Percentiles rank a stretch among this genome's conserved stretches.
These are phyloP conservation scores for Aphidoletes aphidimyza DNA, from an alignment of 2,888 invertebrate genomes.

Conservation along the genomic window DNA sequence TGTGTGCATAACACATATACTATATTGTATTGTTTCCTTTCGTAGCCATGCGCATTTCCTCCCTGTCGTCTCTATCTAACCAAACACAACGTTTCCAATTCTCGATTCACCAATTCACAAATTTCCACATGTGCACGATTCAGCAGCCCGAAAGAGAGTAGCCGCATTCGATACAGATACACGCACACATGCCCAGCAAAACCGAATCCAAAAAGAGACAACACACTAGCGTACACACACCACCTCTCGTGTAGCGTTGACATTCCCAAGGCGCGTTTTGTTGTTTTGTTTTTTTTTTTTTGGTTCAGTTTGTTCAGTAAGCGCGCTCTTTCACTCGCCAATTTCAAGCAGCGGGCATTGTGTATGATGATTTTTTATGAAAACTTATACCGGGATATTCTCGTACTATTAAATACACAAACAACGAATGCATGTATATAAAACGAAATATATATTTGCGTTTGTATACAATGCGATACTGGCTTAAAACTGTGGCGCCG, in stretches of 20 bases:
- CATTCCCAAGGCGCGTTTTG: constrained; percentile 7
- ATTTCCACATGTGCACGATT: constrained; percentile 6
- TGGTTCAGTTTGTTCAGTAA: neutral
- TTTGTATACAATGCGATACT: no score
- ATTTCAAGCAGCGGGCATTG: neutral
- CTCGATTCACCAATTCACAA: neutral
- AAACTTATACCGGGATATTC: neutral
- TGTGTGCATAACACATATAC: neutral
- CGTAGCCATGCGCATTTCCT: constrained; percentile 45
- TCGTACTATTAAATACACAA: neutral
- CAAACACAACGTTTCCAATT: neutral
- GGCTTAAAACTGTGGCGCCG: constrained; percentile 34
- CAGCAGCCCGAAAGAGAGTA: neutral
- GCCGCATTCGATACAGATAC: neutral
- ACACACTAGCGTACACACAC: neutral
- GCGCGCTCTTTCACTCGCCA: neutral
- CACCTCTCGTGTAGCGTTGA: neutral
- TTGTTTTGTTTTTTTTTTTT: no score
- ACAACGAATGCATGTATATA: neutral
- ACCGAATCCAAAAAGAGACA: neutral
- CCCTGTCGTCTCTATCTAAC: neutral
- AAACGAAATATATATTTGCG: no score
- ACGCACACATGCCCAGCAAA: neutral
- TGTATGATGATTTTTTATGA: constrained; percentile 15
- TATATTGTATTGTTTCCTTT: neutral